A percentile compares a stretch with the other conserved stretches of the same genome.
These are phyloP conservation scores for Lordiphosa clarofinis DNA, from an alignment of 1,140 invertebrate genomes.

Conservation along the genomic window DNA sequence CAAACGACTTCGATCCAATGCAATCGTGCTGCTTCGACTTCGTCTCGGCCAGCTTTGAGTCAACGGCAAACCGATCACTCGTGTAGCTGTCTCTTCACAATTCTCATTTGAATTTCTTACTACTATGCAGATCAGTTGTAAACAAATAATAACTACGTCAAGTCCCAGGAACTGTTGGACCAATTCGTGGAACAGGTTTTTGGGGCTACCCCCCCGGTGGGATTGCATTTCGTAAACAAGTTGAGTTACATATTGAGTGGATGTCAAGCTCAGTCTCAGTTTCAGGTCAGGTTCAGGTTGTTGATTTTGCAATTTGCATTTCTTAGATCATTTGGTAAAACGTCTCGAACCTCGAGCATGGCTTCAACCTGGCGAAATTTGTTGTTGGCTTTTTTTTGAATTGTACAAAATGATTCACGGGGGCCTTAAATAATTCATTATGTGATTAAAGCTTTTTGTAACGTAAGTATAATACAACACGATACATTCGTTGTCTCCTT, in stretches of 20 bases:
- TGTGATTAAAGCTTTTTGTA: slow-evolving; percentile 49
- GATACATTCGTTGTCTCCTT: slow-evolving; percentile 24
- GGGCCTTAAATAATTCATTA: slow-evolving; percentile 72
- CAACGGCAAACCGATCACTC: too few species aligned
- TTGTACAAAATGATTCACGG: slow-evolving; percentile 48
- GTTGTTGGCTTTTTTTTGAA: slow-evolving; percentile 29
- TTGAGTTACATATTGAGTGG: slow-evolving; percentile 62
- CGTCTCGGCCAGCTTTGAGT: not conserved
- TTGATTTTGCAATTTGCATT: slow-evolving; percentile 52
- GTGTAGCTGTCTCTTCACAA: not conserved
- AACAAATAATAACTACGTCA: slow-evolving; percentile 45
- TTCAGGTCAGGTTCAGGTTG: slow-evolving; percentile 16
- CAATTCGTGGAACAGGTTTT: slow-evolving; percentile 65
- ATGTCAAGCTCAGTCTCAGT: slow-evolving; percentile 17
- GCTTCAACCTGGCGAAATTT: slow-evolving; percentile 46
- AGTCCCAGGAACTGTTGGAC: slow-evolving; percentile 49
- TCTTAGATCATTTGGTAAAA: slow-evolving; percentile 44
- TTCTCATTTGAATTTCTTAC: slow-evolving; percentile 4
- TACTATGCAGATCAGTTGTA: slow-evolving; percentile 44
- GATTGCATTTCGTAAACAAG: slow-evolving; percentile 42
- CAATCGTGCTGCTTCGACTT: slow-evolving; percentile 22
- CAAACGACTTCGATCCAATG: slow-evolving; percentile 33
- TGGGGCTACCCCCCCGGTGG: slow-evolving; percentile 2
- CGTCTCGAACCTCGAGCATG: slow-evolving; percentile 3
- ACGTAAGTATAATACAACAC: slow-evolving; percentile 22